A percentile compares a stretch with the other conserved stretches of the same genome.
These are phyloP conservation scores for Pseudomugil tenellus DNA, from an alignment of 2,797 vertebrate genomes.

Conservation along the genomic window DNA sequence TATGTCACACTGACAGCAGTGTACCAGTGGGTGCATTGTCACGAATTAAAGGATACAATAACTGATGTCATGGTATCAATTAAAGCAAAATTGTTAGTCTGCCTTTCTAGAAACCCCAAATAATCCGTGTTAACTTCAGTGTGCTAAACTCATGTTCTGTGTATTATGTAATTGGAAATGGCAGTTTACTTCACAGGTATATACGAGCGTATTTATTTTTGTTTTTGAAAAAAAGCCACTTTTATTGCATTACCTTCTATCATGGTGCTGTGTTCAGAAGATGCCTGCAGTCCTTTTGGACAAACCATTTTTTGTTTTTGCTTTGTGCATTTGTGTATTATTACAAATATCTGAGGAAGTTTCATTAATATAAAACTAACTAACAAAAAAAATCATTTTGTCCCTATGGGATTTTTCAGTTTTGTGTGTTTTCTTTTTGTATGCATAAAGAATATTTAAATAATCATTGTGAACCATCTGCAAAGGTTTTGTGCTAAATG, in stretches of 20 bases:
- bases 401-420: constrained; percentile 85
- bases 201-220: constrained; percentile 84
- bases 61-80: constrained; percentile 63
- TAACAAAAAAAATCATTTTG: constrained; percentile 78
- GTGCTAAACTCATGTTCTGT: constrained; percentile 73
- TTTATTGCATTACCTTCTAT: constrained; percentile 69
- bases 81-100: constrained; percentile 62
- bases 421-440: constrained; percentile 72
- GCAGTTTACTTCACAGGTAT: constrained; percentile 73
- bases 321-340: constrained; percentile 72
- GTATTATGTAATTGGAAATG: constrained; percentile 71
- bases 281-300: constrained; percentile 71
- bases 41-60: constrained; percentile 65
- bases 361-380: constrained; percentile 55
- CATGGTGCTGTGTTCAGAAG: constrained; percentile 83
- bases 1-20: constrained; percentile 72
- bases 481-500: constrained; percentile 80
- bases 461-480: constrained; percentile 60
- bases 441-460: constrained; percentile 77
- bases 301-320: constrained; percentile 48
- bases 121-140: constrained; percentile 74
- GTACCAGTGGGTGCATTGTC: constrained; percentile 69
- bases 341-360: constrained; percentile 63
- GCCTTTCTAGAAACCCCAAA: constrained; percentile 77
- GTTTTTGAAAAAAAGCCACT: constrained; percentile 73